Base-by-base conservation (phyloP, 2,888 invertebrate genomes). In the Mythimna lalbum region DNA sequence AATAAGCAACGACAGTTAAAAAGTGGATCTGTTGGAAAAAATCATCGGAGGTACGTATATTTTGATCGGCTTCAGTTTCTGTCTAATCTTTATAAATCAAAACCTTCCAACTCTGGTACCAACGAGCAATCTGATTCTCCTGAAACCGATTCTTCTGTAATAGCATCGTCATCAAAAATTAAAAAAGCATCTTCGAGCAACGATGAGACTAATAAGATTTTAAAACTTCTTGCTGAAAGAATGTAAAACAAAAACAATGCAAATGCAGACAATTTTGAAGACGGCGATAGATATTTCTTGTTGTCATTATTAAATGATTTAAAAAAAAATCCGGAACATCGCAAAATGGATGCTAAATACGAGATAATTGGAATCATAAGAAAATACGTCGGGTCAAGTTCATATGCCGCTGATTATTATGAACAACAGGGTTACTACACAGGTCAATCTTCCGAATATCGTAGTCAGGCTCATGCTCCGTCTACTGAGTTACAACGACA, bases 31-130 rank as follows among this genome's bases (percentile, higher is more conserved):
- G 43, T 17, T 17, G 43, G 12, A 43, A 43, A 43, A 12, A 43
- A 17, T 17, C 43, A 43, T 43, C 43, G 43, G 5, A 12, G 3
- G 14, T 43, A 43, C 17, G 56, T 56, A n/a, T 56, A 56, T 56
- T 56, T 56, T 33, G 56, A 63, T 69, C 69, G 36, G 63, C 55
- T 55, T 17, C 63, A 69, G 39, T 69, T 62, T 52, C 53, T 50
- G 56, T 56, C n/a, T 36, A 36, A 36, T 36, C 36, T 36, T 36
- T 36, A 36, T 36, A 10, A 36, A 36, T 36, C 36, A 36, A 36
- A 36, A 36, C 36, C 36, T 36, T 36, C 36, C 36, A 36, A 36
- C 36, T 36, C 36, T 9, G 9, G 36, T 33, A 33, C 33, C n/a
- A 33, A 33, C 33, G 33, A 33, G 6, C 33, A 36, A 36, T 9